A percentile compares a stretch with the other conserved stretches of the same genome.
These are phyloP conservation scores for Danionella cerebrum DNA, from an alignment of 2,113 vertebrate genomes.

Conservation along the genomic window DNA sequence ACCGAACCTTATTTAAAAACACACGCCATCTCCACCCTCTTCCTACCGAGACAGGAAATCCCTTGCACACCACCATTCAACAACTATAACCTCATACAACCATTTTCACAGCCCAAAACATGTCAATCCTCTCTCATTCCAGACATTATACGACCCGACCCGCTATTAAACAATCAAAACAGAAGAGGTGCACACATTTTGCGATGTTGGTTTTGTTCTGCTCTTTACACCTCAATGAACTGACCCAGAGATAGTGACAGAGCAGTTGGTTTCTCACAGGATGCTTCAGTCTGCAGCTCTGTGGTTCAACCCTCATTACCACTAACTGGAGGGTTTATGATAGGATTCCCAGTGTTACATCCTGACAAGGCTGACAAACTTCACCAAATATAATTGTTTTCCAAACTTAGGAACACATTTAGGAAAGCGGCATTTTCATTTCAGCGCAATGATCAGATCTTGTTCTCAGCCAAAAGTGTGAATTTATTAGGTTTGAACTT, in stretches of 20 bases:
- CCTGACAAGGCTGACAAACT: background rate
- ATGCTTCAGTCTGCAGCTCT: background rate
- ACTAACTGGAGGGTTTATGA: background rate
- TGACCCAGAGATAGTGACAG: background rate
- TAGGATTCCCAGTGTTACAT: background rate
- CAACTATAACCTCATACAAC: background rate
- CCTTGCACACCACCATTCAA: background rate
- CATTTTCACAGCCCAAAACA: background rate
- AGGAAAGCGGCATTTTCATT: background rate
- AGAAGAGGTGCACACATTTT: background rate
- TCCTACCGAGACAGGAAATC: background rate
- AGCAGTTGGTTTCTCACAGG: background rate
- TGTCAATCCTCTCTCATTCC: background rate
- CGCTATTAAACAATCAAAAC: background rate
- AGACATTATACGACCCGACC: background rate
- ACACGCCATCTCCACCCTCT: background rate
- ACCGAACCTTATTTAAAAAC: background rate
- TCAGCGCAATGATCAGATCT: too few species aligned
- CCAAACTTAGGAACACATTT: background rate
- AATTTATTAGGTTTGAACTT: too few species aligned
- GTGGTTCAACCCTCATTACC: background rate
- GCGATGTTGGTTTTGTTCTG: background rate
- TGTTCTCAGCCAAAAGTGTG: too few species aligned
- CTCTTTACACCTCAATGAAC: background rate
- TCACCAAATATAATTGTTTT: background rate